A percentile compares a stretch with the other conserved stretches of the same genome.
phyloP scores from a whole-genome alignment of 2,113 vertebrate genomes.

The Nothobranchius kuhntae region DNA sequence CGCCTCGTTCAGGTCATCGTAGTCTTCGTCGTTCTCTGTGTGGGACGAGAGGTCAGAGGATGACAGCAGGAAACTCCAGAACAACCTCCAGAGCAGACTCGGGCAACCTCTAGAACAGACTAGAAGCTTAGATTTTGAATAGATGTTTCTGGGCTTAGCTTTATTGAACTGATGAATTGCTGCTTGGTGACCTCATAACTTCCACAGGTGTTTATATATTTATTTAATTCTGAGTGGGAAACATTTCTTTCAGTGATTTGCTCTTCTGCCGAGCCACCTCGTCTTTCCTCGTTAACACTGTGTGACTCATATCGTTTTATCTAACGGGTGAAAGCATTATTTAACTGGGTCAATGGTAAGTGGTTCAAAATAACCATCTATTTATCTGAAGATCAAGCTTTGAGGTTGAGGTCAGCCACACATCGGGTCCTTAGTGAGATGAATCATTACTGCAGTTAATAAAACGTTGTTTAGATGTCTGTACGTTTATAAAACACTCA shows the following conservation, averaged over 20 bases:
- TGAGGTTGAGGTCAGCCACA: background rate
- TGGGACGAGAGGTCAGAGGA: background rate
- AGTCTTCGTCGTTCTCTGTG: conserved; percentile 87
- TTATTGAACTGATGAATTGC: too few relatives aligned
- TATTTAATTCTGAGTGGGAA: too few relatives aligned
- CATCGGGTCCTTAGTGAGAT: background rate
- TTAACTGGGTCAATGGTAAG: background rate
- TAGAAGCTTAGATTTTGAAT: too few relatives aligned
- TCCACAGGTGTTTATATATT: too few relatives aligned
- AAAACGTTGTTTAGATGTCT: background rate
- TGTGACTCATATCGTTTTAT: background rate
- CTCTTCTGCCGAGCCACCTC: too few relatives aligned
- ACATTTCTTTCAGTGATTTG: too few relatives aligned
- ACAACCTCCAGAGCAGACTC: too few relatives aligned
- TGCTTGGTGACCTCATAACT: too few relatives aligned
- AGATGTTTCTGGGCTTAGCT: too few relatives aligned
- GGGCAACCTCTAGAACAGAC: too few relatives aligned
- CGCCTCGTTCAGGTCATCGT: conserved; percentile 83
- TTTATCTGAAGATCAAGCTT: background rate
- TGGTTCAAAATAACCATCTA: background rate
- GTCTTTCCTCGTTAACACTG: too few relatives aligned
- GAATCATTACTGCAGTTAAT: background rate
- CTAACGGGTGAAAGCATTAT: background rate
- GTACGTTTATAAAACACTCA: background rate
- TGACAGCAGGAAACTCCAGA: background rate